Percentiles rank a stretch among this genome's conserved stretches.
phyloP scores from a whole-genome alignment of 64 coral and sea anemone genomes.

The Astreopora myriophthalma region DNA sequence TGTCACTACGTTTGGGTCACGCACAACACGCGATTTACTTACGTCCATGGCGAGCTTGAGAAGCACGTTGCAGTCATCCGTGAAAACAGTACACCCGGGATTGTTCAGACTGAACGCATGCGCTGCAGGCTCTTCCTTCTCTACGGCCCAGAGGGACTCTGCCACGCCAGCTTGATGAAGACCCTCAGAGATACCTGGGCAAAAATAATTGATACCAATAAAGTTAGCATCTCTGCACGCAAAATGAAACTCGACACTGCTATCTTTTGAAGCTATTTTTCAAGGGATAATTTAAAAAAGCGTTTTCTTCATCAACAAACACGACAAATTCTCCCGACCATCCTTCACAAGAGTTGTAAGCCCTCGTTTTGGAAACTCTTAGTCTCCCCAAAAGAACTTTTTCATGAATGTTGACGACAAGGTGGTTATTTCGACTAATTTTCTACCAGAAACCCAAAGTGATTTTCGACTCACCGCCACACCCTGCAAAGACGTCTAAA shows the following conservation, averaged over 20 bases:
- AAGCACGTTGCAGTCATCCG: slow-evolving; percentile 92
- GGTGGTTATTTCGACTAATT: too few relatives aligned
- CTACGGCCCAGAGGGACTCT: slow-evolving; percentile 94
- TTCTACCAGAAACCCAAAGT: neutral
- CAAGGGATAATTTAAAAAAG: too few relatives aligned
- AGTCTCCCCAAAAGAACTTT: too few relatives aligned
- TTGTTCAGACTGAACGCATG: slow-evolving; percentile 82
- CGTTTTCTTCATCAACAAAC: too few relatives aligned
- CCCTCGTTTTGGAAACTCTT: too few relatives aligned
- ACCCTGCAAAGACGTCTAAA: slow-evolving; percentile 95
- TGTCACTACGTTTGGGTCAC: neutral
- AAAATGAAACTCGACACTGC: too few relatives aligned
- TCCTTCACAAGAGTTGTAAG: too few relatives aligned
- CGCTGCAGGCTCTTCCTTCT: slow-evolving; percentile 93
- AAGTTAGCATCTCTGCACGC: too few relatives aligned
- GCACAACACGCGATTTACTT: slow-evolving; percentile 2
- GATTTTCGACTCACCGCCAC: slow-evolving; percentile 72
- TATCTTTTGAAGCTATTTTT: too few relatives aligned
- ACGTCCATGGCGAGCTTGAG: slow-evolving; percentile 95
- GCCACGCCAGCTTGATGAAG: slow-evolving; percentile 91
- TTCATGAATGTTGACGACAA: too few relatives aligned
- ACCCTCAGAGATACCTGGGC: slow-evolving; percentile 87
- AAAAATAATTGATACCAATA: neutral
- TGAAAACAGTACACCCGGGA: slow-evolving; percentile 84
- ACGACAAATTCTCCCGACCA: too few relatives aligned